phyloP scores from a whole-genome alignment of 2,888 invertebrate species.

The Gerris lacustris region DNA sequence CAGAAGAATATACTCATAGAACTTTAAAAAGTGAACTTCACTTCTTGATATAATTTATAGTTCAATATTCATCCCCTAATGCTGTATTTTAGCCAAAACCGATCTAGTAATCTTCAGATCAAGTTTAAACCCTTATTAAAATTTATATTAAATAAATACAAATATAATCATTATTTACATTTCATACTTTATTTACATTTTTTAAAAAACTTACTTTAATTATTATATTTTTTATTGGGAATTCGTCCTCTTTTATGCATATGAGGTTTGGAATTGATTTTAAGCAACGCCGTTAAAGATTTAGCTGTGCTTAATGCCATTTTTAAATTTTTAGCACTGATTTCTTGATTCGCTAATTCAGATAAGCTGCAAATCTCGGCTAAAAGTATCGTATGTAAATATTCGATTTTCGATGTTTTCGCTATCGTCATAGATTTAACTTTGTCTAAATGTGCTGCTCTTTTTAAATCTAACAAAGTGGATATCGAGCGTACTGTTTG shows the following conservation, averaged over 20 bases:
- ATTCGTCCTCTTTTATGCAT: not conserved
- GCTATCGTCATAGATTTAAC: not conserved
- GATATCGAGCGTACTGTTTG: not conserved
- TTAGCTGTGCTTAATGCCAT: constrained; percentile 4
- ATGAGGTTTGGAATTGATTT: constrained; percentile 5
- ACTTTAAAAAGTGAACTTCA: too few species aligned
- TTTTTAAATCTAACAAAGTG: not conserved
- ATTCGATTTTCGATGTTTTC: not conserved
- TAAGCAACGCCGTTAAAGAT: not conserved
- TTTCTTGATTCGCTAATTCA: not conserved
- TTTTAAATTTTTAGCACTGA: not conserved
- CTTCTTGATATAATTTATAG: too few species aligned
- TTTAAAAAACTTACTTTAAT: too few species aligned
- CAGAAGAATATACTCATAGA: too few species aligned
- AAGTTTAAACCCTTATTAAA: too few species aligned
- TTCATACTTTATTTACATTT: too few species aligned
- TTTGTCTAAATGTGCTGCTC: not conserved
- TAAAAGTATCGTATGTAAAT: not conserved
- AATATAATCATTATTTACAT: too few species aligned
- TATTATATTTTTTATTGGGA: too few species aligned
- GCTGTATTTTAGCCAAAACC: too few species aligned
- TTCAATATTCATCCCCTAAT: too few species aligned
- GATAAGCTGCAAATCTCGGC: not conserved
- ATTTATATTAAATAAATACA: too few species aligned
- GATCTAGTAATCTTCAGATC: too few species aligned